Conservation (phyloP, 2,113 vertebrate species). For the Sarotherodon lohbergeri region DNA sequence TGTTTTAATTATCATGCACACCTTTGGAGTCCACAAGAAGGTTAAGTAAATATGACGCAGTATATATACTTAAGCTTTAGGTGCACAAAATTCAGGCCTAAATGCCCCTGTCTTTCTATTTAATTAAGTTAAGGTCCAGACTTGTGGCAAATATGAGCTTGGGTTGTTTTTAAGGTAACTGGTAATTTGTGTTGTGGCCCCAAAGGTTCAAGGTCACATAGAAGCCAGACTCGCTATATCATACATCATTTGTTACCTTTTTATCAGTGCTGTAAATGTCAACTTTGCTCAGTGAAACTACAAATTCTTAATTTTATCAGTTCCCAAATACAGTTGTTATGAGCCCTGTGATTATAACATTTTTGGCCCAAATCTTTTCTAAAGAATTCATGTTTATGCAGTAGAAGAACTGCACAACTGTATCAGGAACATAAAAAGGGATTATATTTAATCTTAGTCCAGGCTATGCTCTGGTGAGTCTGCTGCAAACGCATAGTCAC, state of each 20-base stretch:
- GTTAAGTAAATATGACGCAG: constrained; percentile 73
- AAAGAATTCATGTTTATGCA: background rate
- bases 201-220: constrained; percentile 44
- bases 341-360: background rate
- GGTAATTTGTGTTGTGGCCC: constrained; percentile 27
- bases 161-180: constrained; percentile 34
- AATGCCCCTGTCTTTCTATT: constrained; percentile 56
- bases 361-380: background rate
- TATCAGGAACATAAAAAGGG: background rate
- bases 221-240: constrained; percentile 27
- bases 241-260: background rate
- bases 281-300: background rate
- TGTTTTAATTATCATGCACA: constrained; percentile 74
- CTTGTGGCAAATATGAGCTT: constrained; percentile 46
- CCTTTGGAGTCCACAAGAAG: constrained; percentile 72
- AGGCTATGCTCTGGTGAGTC: background rate
- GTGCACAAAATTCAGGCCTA: constrained; percentile 45
- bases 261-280: constrained; percentile 16
- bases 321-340: background rate
- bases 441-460: background rate
- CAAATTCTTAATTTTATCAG: background rate
- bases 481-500: background rate
- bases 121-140: constrained; percentile 61
- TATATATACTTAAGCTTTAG: constrained; percentile 44
- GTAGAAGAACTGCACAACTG: background rate